These are phyloP conservation scores for Platycheirus rosarum DNA, from an alignment of 2,888 invertebrate genomes.

Conservation along the genomic window DNA sequence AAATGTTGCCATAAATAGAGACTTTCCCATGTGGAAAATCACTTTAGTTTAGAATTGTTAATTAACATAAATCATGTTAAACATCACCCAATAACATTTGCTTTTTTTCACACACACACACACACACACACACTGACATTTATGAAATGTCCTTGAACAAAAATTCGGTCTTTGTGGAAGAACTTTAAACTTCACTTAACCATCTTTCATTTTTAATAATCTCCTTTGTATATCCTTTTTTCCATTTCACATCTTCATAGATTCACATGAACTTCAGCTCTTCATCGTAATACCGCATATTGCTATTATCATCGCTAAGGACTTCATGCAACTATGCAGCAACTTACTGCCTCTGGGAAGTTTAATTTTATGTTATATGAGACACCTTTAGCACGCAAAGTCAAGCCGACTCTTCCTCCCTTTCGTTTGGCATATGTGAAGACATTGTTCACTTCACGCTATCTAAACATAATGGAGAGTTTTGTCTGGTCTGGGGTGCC, in stretches of 20 bases:
- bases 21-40: slow-evolving; percentile 43
- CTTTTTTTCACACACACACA: slow-evolving; percentile 18
- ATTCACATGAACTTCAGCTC: slow-evolving; percentile 11
- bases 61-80: slow-evolving; percentile 65
- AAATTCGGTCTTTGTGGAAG: background rate
- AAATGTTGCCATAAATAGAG: slow-evolving; percentile 1
- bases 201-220: slow-evolving; percentile 29
- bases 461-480: slow-evolving; percentile 18
- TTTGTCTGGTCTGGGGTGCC: slow-evolving; percentile 10
- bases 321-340: slow-evolving; percentile 58
- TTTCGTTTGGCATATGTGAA: slow-evolving; percentile 1
- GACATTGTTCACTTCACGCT: slow-evolving; percentile 38
- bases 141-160: background rate
- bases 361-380: slow-evolving; percentile 54
- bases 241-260: slow-evolving; percentile 20
- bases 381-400: slow-evolving; percentile 45
- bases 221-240: background rate
- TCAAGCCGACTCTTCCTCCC: slow-evolving; percentile 1
- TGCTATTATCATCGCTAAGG: slow-evolving; percentile 25
- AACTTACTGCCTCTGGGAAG: slow-evolving; percentile 41
- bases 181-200: slow-evolving; percentile 11
- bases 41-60: slow-evolving; percentile 56
- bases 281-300: background rate
- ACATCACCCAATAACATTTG: slow-evolving; percentile 53
- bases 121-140: background rate